Base-by-base conservation (phyloP, 2,113 vertebrate genomes). In the Neogobius melanostomus region DNA sequence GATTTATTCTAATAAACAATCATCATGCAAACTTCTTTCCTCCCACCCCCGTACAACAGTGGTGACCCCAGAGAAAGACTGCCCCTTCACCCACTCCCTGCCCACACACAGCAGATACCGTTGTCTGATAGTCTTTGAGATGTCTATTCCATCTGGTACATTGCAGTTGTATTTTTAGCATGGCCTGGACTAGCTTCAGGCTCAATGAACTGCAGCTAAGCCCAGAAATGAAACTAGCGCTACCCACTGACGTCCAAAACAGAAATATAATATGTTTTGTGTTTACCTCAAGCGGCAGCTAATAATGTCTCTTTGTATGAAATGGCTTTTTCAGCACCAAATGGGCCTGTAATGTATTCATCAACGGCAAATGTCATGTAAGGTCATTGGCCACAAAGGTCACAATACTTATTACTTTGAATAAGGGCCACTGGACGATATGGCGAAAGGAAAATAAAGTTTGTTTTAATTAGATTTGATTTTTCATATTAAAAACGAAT, bases 131-230 rank as follows among this genome's bases (percentile, higher is more conserved):
- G 82, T 83, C 82, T 88, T 81, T 86, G 84, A 88, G 82, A 85
- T 75, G 77, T 82, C 79, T 84, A 81, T 83, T 88, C 82, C 89
- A 88, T 71, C 79, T 83, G 79, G 80, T 75, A 71, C 89, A 86
- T 85, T 77, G 72, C 85, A 73, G 64, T 66, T 68, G 77, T 91
- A 91, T 90, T 91, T 90, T 86, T 91, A 91, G 90, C 83, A 70
- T 61, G 66, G 79, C 86, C 79, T 86, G 77, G 77, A 85, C 75
- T 77, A 66, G 84, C 85, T 82, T 4, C 48, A 81, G 87, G 87
- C 83, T 76, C 44, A 73, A 46, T 77, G 82, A 87, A 86, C 83
- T 80, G 73, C 71, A 80, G 61, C 67, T 54, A 66, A 72, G 80
- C 75, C 68, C 68, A 56, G n/a, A 54, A 82, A 71, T 69, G 68